These are phyloP conservation scores for Noctua pronuba DNA, from an alignment of 2,888 invertebrate species.

Conservation along the genomic window DNA sequence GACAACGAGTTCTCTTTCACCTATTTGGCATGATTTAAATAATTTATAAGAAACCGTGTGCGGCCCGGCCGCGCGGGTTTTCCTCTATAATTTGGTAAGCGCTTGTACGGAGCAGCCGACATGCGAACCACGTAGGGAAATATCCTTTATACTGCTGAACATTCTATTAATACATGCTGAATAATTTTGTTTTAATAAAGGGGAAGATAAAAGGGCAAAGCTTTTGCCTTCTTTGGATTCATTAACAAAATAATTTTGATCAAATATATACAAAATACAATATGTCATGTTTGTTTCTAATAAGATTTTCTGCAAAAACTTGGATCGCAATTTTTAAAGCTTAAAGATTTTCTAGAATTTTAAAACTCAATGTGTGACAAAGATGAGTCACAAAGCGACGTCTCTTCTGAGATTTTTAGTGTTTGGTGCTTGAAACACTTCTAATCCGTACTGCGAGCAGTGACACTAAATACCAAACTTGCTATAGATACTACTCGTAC, in stretches of 20 bases:
- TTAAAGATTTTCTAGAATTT: constrained; percentile 16
- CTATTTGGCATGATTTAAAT: constrained; percentile 74
- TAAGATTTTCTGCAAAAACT: not conserved
- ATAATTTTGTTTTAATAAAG: constrained; percentile 43
- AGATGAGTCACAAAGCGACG: constrained; percentile 34
- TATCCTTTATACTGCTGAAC: constrained; percentile 46
- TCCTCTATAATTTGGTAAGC: constrained; percentile 43
- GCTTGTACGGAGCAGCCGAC: constrained; percentile 44
- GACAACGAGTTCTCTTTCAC: constrained; percentile 71
- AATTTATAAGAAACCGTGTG: constrained; percentile 70
- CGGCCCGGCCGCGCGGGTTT: constrained; percentile 35
- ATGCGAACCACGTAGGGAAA: constrained; percentile 32
- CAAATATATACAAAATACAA: not conserved
- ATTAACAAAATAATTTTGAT: not conserved
- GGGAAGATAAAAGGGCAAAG: constrained; percentile 2
- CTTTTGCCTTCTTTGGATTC: not conserved
- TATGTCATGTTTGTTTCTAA: not conserved
- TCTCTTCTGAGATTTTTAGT: constrained; percentile 29
- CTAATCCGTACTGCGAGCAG: constrained; percentile 7
- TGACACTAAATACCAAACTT: constrained; percentile 19
- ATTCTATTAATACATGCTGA: constrained; percentile 44
- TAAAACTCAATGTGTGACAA: constrained; percentile 23
- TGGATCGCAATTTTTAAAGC: not conserved
- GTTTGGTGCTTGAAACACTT: constrained; percentile 38
- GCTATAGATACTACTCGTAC: not conserved